Conservation (phyloP, 2,113 vertebrate genomes). For the Aphyosemion australe region DNA sequence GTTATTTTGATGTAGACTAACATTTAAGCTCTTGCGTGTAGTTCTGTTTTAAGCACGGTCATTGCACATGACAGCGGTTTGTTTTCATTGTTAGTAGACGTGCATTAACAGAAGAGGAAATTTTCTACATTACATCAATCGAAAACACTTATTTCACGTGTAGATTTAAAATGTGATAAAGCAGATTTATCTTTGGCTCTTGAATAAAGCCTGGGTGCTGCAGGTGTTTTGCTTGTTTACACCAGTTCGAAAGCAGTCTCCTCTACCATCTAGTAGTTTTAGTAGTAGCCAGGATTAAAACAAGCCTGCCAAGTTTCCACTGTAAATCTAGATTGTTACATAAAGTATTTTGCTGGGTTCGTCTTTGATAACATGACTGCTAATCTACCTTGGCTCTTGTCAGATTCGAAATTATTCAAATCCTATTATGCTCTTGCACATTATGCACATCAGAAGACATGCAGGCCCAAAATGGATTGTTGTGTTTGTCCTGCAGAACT, state of each 20-base stretch:
- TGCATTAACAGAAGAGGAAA: constrained; percentile 13
- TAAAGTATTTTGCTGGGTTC: constrained; percentile 23
- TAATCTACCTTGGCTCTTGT: constrained; percentile 49
- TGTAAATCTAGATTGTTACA: constrained; percentile 18
- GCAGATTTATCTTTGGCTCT: not conserved
- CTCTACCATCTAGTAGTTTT: constrained; percentile 29
- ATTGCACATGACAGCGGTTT: constrained; percentile 39
- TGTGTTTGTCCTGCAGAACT: constrained; percentile 14
- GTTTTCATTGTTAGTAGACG: constrained; percentile 28
- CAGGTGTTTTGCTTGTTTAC: not conserved
- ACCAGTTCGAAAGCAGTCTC: constrained; percentile 17
- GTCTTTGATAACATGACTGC: constrained; percentile 52
- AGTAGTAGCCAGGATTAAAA: constrained; percentile 37
- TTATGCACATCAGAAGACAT: constrained; percentile 24
- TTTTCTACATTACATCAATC: constrained; percentile 1
- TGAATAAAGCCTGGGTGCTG: not conserved
- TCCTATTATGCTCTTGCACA: constrained; percentile 54
- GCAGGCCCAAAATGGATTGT: constrained; percentile 19
- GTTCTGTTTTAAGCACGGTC: constrained; percentile 51
- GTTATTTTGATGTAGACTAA: not conserved
- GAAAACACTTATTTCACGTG: not conserved
- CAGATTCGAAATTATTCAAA: constrained; percentile 62
- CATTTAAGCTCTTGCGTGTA: too few species aligned
- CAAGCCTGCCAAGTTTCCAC: constrained; percentile 47
- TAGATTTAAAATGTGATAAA: not conserved